A percentile compares a stretch with the other conserved stretches of the same genome.
These are phyloP conservation scores for Habrosyne pyritoides DNA, from an alignment of 2,888 invertebrate species.

Conservation along the genomic window DNA sequence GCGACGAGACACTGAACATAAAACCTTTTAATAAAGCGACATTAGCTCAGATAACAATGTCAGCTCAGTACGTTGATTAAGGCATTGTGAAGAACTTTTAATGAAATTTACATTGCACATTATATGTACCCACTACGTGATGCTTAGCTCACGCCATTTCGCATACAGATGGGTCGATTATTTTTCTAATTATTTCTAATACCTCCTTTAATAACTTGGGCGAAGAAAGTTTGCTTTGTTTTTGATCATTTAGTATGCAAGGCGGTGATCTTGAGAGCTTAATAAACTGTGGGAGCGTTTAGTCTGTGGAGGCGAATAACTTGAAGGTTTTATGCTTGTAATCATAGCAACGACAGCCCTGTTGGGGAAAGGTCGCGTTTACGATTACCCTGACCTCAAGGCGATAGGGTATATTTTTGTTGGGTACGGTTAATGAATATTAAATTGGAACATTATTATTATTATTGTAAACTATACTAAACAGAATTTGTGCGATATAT, in stretches of 20 bases:
- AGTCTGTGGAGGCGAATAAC: conserved; percentile 2
- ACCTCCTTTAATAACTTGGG: conserved; percentile 30
- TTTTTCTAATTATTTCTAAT: conserved; percentile 48
- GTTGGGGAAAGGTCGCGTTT: neutral
- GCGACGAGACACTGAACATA: neutral
- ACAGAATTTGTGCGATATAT: no score
- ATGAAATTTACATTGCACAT: conserved; percentile 39
- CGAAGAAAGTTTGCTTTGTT: conserved; percentile 26
- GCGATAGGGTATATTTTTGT: neutral
- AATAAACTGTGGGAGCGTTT: conserved; percentile 13
- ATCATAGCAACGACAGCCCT: neutral
- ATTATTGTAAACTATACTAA: no score
- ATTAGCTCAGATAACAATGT: neutral
- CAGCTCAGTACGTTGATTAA: neutral
- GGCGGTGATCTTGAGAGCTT: conserved; percentile 25
- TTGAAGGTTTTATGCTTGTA: neutral
- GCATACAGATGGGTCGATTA: conserved; percentile 40
- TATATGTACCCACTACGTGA: conserved; percentile 13
- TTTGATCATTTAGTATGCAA: conserved; percentile 38
- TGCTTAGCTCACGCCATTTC: conserved; percentile 10
- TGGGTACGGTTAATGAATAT: neutral
- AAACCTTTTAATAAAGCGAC: conserved; percentile 5
- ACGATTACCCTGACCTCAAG: neutral
- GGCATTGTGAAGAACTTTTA: conserved; percentile 18
- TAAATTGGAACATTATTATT: no score